Conservation (phyloP, 1,140 invertebrate species). For the Drosophila nebulosa region DNA sequence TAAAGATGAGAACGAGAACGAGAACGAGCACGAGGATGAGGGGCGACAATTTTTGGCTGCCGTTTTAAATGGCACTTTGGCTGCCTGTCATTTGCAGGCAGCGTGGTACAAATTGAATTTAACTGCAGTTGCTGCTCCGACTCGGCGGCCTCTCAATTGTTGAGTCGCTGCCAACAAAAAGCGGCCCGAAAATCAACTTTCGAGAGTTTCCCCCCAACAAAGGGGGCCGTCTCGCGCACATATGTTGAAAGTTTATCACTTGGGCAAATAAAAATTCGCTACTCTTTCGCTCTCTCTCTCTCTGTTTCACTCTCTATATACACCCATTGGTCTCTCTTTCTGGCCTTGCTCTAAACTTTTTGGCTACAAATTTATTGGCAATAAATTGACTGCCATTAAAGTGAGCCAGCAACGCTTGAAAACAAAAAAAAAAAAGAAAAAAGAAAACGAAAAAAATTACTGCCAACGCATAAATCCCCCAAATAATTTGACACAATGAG, state of each 20-base stretch:
- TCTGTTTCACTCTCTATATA: conserved; percentile 5
- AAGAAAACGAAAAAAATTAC: conserved; percentile 56
- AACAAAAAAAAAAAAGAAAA: not conserved
- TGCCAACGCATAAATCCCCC: conserved; percentile 76
- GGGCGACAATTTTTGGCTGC: conserved; percentile 74
- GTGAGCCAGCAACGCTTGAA: conserved; percentile 51
- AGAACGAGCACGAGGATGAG: not conserved
- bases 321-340: not conserved
- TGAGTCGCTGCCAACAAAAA: conserved; percentile 71
- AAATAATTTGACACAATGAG: conserved; percentile 79
- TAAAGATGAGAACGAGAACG: not conserved
- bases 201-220: conserved; percentile 1
- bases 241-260: conserved; percentile 78
- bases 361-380: conserved; percentile 80
- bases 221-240: conserved; percentile 43
- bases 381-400: conserved; percentile 79
- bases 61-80: conserved; percentile 75
- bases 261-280: conserved; percentile 72
- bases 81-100: conserved; percentile 72
- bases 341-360: conserved; percentile 74
- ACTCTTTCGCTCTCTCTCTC: conserved; percentile 19
- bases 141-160: conserved; percentile 19
- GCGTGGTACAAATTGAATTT: conserved; percentile 76
- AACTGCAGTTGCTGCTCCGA: conserved; percentile 68
- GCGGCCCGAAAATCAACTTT: conserved; percentile 20